A percentile compares a stretch with the other conserved stretches of the same genome.
Conservation (phyloP, 2,113 vertebrate species). For the Cyprinodon tularosa region DNA sequence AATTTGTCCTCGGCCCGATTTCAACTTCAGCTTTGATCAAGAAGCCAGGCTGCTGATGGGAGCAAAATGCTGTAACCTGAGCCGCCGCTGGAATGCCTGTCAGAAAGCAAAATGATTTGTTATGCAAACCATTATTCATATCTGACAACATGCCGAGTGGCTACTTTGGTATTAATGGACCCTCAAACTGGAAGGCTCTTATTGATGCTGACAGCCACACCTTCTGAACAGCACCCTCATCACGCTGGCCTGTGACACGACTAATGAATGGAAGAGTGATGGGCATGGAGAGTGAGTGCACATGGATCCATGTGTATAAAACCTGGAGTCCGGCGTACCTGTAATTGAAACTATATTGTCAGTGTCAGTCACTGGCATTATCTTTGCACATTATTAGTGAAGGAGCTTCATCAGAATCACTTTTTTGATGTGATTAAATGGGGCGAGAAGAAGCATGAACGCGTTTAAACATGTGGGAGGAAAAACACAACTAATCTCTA, state of each 20-base stretch:
- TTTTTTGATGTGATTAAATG: neutral
- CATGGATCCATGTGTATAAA: constrained; percentile 4
- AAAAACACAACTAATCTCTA: neutral
- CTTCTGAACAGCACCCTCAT: constrained; percentile 54
- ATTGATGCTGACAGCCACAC: constrained; percentile 81
- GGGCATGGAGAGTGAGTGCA: constrained; percentile 15
- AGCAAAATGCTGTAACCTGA: constrained; percentile 50
- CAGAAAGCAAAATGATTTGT: constrained; percentile 72
- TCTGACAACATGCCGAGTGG: constrained; percentile 72
- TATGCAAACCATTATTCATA: constrained; percentile 79
- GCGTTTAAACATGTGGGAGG: neutral
- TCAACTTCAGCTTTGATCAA: constrained; percentile 72
- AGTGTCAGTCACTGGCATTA: neutral
- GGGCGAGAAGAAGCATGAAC: no score
- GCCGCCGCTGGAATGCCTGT: constrained; percentile 57
- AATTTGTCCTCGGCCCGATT: constrained; percentile 30
- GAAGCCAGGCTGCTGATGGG: constrained; percentile 46
- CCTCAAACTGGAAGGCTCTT: constrained; percentile 58
- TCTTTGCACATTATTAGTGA: neutral
- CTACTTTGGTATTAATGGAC: constrained; percentile 77
- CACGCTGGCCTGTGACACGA: constrained; percentile 33
- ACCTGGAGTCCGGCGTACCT: neutral
- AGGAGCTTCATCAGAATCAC: neutral
- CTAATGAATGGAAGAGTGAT: constrained; percentile 57
- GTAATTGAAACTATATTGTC: neutral